Conservation (phyloP, 1,140 invertebrate species). For the Ips typographus region DNA sequence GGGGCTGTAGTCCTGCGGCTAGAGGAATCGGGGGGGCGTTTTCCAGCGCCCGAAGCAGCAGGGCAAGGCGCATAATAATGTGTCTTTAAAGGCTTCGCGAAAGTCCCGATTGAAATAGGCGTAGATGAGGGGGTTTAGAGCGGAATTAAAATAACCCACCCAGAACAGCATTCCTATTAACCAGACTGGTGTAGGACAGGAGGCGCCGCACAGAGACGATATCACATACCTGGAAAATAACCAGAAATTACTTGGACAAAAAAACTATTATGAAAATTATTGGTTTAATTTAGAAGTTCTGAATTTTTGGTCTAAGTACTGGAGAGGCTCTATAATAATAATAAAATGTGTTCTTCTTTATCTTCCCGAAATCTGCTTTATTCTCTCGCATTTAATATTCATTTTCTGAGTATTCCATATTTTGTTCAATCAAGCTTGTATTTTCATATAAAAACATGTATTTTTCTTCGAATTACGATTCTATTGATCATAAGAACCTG, state of each 20-base stretch:
- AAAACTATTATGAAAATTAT: not conserved
- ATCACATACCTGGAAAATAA: slow-evolving; percentile 74
- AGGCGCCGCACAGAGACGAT: slow-evolving; percentile 76
- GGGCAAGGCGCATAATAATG: slow-evolving; percentile 79
- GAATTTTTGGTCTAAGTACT: not conserved
- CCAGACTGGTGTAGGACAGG: slow-evolving; percentile 78
- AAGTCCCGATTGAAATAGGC: slow-evolving; percentile 99
- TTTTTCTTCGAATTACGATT: too few relatives aligned
- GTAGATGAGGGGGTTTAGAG: slow-evolving; percentile 94
- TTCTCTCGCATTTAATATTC: too few relatives aligned
- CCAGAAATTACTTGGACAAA: not conserved
- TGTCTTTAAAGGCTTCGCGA: slow-evolving; percentile 93
- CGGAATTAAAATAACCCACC: slow-evolving; percentile 94
- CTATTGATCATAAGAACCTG: too few relatives aligned
- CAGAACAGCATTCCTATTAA: slow-evolving; percentile 80
- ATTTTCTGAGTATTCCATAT: too few relatives aligned
- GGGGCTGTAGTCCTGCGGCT: slow-evolving; percentile 46
- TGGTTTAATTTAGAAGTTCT: not conserved
- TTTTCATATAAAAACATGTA: too few relatives aligned
- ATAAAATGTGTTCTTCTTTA: too few relatives aligned
- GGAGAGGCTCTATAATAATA: too few relatives aligned
- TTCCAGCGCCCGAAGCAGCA: slow-evolving; percentile 61
- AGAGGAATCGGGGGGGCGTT: slow-evolving; percentile 50
- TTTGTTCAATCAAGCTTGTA: too few relatives aligned
- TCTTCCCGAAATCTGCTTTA: too few relatives aligned